Evolutionary conservation across 2,797 vertebrate species (phyloP), one percentile per base, ranked within the genome.

Genomic region (Mionectes olivaceus): DNA sequence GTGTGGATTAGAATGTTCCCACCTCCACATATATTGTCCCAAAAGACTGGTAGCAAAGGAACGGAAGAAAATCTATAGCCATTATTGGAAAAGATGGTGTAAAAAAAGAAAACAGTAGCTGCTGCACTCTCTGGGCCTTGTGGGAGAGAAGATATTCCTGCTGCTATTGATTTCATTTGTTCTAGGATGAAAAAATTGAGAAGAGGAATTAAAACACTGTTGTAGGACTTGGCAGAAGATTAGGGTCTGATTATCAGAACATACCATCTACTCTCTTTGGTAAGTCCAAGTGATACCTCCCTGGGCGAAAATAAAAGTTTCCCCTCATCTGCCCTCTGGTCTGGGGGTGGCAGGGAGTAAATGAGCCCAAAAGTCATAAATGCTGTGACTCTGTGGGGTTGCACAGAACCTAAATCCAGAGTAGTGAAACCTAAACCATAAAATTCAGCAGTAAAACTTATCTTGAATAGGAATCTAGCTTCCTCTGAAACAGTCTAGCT

Each of bases 1-100:
- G 46, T 16, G n/a, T 79, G 56, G 83, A 90, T 93, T 84, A 89
- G 37, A 78, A 75, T 70, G 88, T 89, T 93, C 25, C 35, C n/a
- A 89, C 19, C 32, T 87, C 19, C 37, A 25, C 15, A 23, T 67
- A 46, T 70, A 17, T 60, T 32, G 19, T 70, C 41, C 10, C 10
- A 43, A 76, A 88, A 89, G 59, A 77, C 1, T 57, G 24, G 27
- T 87, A 60, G 22, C 28, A 68, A 87, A 74, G n/a, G 43, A 78
- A 68, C 30, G 37, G 47, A 50, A 67, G 35, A 89, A 92, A 90
- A 95, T 95, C 71, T n/a, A 87, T 80, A 77, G 13, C 12, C 47
- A 77, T 79, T 94, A 84, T 70, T 82, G 64, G 52, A 82, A 89
- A 93, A 74, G 44, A 39, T 4, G 0, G 1, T 30, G 28, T 60